These are phyloP conservation scores for Dufourea novaeangliae DNA, from an alignment of 1,140 invertebrate species.

Conservation along the genomic window DNA sequence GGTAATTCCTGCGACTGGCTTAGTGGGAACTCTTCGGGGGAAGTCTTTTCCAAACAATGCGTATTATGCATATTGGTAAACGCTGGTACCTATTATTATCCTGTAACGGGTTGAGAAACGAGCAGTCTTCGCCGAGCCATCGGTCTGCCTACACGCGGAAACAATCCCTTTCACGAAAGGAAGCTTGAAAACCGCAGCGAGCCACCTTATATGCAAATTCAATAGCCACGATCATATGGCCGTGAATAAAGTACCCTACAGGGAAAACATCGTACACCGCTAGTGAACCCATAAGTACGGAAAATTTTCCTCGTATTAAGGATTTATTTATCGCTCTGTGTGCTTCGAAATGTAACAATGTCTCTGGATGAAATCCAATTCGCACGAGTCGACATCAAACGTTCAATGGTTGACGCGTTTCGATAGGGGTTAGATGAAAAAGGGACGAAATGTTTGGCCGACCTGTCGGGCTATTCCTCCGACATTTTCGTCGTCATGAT, in stretches of 20 bases:
- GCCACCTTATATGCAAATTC: slow-evolving; percentile 69
- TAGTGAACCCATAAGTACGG: slow-evolving; percentile 31
- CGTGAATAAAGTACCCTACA: slow-evolving; percentile 37
- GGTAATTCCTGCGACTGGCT: not conserved
- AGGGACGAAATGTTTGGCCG: too few species aligned
- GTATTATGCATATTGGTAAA: not conserved
- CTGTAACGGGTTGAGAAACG: slow-evolving; percentile 26
- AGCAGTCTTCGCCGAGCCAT: slow-evolving; percentile 43
- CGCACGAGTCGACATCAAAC: too few species aligned
- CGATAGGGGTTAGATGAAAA: too few species aligned
- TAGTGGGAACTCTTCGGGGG: not conserved
- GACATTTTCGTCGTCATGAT: too few species aligned
- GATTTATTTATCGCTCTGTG: slow-evolving; percentile 24
- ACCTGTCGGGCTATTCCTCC: too few species aligned
- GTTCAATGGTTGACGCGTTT: not conserved
- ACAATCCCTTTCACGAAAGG: slow-evolving; percentile 42
- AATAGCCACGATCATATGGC: slow-evolving; percentile 35
- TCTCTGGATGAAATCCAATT: too few species aligned
- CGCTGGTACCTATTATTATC: slow-evolving; percentile 11
- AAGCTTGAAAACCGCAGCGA: slow-evolving; percentile 48
- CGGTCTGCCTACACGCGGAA: slow-evolving; percentile 22
- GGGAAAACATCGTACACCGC: slow-evolving; percentile 33
- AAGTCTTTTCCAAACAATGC: slow-evolving; percentile 5
- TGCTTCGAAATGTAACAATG: too few species aligned
- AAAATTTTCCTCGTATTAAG: not conserved